phyloP scores from a whole-genome alignment of 64 coral and sea anemone species.

The Montipora cactus region DNA sequence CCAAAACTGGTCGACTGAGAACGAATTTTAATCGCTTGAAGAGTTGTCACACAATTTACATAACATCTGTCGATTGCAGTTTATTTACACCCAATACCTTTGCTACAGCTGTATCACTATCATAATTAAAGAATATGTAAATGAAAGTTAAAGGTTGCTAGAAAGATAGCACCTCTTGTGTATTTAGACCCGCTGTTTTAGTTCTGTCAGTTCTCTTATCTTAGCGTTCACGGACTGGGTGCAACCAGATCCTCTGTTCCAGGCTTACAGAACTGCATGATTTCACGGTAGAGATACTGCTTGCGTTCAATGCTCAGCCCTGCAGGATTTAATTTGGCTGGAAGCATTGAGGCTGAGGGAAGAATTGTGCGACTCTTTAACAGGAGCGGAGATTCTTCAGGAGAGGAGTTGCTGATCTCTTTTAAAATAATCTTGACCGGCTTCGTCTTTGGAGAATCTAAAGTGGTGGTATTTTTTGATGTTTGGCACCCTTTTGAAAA shows the following conservation, averaged over 20 bases:
- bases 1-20: too few relatives aligned
- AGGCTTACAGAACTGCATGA: neutral
- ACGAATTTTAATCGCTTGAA: too few relatives aligned
- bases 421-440: neutral
- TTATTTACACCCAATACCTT: neutral
- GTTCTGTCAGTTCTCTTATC: too few relatives aligned
- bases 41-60: too few relatives aligned
- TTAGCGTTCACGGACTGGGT: neutral
- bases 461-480: slow-evolving; percentile 7
- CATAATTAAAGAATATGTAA: neutral
- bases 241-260: neutral
- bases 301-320: neutral
- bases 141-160: neutral
- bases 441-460: neutral
- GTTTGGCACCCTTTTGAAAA: neutral
- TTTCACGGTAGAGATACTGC: neutral
- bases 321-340: neutral
- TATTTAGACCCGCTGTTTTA: too few relatives aligned
- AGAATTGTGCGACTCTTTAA: neutral
- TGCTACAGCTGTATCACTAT: neutral
- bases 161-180: neutral
- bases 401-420: neutral
- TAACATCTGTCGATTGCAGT: neutral
- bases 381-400: neutral
- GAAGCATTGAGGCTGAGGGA: neutral